Evolutionary conservation across 2,888 invertebrate genomes (phyloP).

Genomic region (Taphrorychus bicolor): DNA sequence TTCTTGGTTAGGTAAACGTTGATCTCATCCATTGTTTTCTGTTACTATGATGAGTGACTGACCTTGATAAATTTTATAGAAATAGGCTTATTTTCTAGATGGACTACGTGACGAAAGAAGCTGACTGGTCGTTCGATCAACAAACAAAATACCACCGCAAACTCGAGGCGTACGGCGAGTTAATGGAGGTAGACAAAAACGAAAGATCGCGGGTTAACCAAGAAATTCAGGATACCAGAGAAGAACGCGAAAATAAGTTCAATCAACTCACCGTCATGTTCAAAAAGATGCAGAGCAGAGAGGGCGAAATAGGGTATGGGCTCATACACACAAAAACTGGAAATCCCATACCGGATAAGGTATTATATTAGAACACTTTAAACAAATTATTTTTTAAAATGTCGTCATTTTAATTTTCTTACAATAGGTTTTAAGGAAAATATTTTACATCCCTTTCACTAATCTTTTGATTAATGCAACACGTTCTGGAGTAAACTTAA

Average conservation of each 20-base stretch:
- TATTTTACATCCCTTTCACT: too few relatives aligned
- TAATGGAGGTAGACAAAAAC: constrained; percentile 39
- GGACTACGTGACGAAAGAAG: constrained; percentile 53
- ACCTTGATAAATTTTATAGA: background rate
- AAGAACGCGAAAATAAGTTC: constrained; percentile 44
- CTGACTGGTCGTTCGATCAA: constrained; percentile 47
- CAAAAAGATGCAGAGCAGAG: constrained; percentile 48
- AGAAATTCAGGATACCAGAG: constrained; percentile 47
- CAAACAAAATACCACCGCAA: constrained; percentile 50
- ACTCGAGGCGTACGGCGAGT: constrained; percentile 48
- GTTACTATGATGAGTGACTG: too few relatives aligned
- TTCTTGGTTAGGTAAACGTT: too few relatives aligned
- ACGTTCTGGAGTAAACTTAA: too few relatives aligned
- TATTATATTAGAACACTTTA: too few relatives aligned
- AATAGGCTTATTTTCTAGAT: constrained; percentile 46
- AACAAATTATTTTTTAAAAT: too few relatives aligned
- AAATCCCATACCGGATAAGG: constrained; percentile 53
- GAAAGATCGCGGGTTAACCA: constrained; percentile 45
- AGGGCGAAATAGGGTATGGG: constrained; percentile 53
- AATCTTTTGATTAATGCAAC: too few relatives aligned
- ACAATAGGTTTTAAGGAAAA: too few relatives aligned
- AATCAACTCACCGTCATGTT: constrained; percentile 45
- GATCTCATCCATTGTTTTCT: too few relatives aligned
- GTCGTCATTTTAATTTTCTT: too few relatives aligned
- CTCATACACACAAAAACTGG: constrained; percentile 56